Conservation (phyloP, 37 sponge, comb jelly and placozoan genomes). For the Aplysina aerophoba region DNA sequence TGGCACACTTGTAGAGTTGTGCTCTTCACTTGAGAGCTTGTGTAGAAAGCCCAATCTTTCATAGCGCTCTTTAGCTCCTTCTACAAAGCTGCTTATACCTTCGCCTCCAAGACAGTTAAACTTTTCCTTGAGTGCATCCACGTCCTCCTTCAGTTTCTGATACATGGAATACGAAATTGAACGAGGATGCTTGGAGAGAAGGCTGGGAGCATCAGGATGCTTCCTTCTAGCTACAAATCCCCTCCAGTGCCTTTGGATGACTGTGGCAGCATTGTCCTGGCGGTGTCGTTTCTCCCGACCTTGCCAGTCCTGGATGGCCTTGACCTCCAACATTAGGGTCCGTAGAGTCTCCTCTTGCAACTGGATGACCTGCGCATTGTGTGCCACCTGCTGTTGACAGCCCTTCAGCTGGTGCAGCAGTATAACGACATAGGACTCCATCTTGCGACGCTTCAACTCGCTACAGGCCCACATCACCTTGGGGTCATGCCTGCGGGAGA, state of each 20-base stretch:
- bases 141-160: too few species aligned
- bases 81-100: too few species aligned
- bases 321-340: conserved; percentile 55
- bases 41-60: too few species aligned
- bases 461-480: conserved; percentile 16
- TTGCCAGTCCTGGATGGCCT: conserved; percentile 40
- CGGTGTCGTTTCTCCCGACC: not conserved
- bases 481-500: conserved; percentile 29
- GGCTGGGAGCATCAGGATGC: not conserved
- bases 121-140: too few species aligned
- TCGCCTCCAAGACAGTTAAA: too few species aligned
- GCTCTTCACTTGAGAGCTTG: too few species aligned
- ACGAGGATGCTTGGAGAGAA: not conserved
- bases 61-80: too few species aligned
- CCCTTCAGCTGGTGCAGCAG: conserved; percentile 47
- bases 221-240: not conserved
- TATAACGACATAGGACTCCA: conserved; percentile 44
- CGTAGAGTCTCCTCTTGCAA: conserved; percentile 68
- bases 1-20: too few species aligned
- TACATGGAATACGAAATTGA: too few species aligned
- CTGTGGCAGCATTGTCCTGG: conserved; percentile 9
- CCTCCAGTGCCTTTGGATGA: conserved; percentile 29
- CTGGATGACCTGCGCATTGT: conserved; percentile 50
- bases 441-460: conserved; percentile 46
- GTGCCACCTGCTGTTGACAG: conserved; percentile 66